phyloP scores from a whole-genome alignment of 2,797 vertebrate genomes.

The Pyrocephalus nanus region DNA sequence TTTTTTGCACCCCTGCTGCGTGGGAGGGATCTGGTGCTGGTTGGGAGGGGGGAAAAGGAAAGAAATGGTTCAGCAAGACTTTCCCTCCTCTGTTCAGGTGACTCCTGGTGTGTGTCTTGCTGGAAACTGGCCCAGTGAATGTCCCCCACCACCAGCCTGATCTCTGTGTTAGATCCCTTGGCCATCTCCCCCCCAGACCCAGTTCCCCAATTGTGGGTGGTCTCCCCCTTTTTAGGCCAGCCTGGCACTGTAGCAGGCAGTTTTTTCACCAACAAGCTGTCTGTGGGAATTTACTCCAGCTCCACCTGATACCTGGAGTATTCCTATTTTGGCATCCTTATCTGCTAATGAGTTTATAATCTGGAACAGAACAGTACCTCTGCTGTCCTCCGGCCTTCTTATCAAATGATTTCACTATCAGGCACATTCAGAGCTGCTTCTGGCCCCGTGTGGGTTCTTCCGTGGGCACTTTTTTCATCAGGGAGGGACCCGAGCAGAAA shows the following conservation, averaged over 20 bases:
- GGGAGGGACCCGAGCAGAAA: background rate
- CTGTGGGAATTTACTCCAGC: background rate
- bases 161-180: background rate
- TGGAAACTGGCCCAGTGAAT: conserved; percentile 1
- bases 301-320: conserved; percentile 37
- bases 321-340: conserved; percentile 29
- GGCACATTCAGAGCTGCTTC: background rate
- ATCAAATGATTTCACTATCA: background rate
- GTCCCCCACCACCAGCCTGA: background rate
- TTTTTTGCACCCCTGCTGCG: background rate
- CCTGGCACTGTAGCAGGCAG: background rate
- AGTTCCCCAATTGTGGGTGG: background rate
- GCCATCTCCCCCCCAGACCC: background rate
- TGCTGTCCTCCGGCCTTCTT: background rate
- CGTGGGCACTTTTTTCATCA: background rate
- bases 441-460: background rate
- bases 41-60: background rate
- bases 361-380: background rate
- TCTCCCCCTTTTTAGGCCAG: background rate
- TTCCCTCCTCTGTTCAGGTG: background rate
- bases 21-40: background rate
- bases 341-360: conserved; percentile 51
- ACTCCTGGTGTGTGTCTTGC: background rate
- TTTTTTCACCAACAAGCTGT: background rate
- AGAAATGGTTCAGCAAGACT: background rate